phyloP scores from a whole-genome alignment of 2,113 vertebrate species.

The Coptodon bakossiorum region DNA sequence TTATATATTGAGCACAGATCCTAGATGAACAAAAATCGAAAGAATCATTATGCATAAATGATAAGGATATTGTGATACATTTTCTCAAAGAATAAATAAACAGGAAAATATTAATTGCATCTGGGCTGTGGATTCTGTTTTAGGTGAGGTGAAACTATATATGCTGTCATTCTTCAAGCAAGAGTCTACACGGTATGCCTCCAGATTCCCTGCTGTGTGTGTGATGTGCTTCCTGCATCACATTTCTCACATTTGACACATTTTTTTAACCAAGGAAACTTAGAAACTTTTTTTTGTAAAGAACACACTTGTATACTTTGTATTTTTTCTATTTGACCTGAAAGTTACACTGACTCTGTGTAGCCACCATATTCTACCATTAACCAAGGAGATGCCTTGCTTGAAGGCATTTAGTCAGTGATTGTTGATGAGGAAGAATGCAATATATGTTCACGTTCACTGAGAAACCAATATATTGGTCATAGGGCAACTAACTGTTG shows the following conservation, averaged over 20 bases:
- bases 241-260: background rate
- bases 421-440: background rate
- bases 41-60: background rate
- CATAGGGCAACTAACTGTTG: background rate
- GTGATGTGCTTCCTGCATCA: background rate
- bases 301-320: background rate
- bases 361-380: background rate
- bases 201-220: background rate
- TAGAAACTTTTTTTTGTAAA: background rate
- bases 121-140: background rate
- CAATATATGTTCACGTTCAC: background rate
- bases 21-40: background rate
- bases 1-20: background rate
- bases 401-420: background rate
- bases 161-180: background rate
- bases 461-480: conserved; percentile 18
- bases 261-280: background rate
- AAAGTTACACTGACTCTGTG: background rate
- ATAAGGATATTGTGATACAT: background rate
- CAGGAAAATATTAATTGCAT: background rate
- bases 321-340: background rate
- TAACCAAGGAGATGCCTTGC: background rate
- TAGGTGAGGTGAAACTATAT: background rate
- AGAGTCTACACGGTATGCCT: background rate
- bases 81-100: background rate